phyloP scores from a whole-genome alignment of 2,888 invertebrate species.

The Alviniconcha strummeri region DNA sequence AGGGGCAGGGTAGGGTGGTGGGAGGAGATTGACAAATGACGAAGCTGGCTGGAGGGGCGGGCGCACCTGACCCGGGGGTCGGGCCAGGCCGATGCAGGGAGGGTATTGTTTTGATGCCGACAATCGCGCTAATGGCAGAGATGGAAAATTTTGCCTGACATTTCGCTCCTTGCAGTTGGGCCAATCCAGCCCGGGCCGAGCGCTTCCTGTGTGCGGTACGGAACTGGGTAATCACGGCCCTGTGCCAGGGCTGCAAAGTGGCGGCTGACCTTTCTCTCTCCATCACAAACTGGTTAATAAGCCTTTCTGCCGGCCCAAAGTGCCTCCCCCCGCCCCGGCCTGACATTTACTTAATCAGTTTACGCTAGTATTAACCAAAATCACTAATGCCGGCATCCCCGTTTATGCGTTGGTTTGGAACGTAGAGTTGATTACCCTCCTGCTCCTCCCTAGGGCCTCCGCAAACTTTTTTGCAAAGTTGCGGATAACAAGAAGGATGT shows the following conservation, averaged over 20 bases:
- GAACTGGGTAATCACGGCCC: constrained; percentile 44
- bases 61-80: constrained; percentile 27
- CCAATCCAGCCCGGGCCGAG: constrained; percentile 3
- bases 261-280: constrained; percentile 44
- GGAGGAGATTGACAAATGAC: constrained; percentile 25
- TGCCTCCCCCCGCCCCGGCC: constrained; percentile 37
- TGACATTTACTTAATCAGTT: constrained; percentile 48
- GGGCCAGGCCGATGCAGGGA: constrained; percentile 15
- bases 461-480: not conserved
- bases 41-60: constrained; percentile 9
- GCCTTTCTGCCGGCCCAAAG: constrained; percentile 31
- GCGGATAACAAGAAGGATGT: not conserved
- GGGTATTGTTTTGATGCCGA: constrained; percentile 37
- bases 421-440: constrained; percentile 24
- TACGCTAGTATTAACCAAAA: constrained; percentile 43
- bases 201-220: constrained; percentile 37
- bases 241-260: constrained; percentile 33
- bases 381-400: constrained; percentile 29
- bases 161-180: constrained; percentile 33
- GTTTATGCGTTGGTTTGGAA: constrained; percentile 24
- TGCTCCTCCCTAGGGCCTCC: not conserved
- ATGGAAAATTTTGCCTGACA: constrained; percentile 33
- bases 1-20: not conserved
- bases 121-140: constrained; percentile 35
- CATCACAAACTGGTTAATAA: constrained; percentile 47